Evolutionary conservation across 2,797 vertebrate species (phyloP).

Genomic region (Erethizon dorsatum): DNA sequence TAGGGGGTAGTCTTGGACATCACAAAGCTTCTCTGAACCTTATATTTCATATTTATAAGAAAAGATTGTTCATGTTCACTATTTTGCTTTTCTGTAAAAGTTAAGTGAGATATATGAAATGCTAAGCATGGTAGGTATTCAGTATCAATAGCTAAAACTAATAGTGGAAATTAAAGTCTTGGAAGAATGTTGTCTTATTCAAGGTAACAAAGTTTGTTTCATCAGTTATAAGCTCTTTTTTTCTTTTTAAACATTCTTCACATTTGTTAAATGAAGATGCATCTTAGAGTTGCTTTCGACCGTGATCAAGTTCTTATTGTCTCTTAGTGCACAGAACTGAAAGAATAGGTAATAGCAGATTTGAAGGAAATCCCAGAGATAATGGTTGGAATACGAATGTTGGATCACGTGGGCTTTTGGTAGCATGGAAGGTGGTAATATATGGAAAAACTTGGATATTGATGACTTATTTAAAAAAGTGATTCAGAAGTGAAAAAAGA

Average conservation of each 20-base stretch:
- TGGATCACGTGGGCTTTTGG: conserved; percentile 43
- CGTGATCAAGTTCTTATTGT: conserved; percentile 28
- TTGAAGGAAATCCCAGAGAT: conserved; percentile 39
- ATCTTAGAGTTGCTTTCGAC: conserved; percentile 40
- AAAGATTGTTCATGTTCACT: background rate
- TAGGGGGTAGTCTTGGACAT: conserved; percentile 6
- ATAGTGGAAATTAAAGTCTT: conserved; percentile 17
- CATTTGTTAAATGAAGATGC: conserved; percentile 33
- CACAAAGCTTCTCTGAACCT: conserved; percentile 42
- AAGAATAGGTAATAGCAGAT: background rate
- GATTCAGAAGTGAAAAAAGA: conserved; percentile 58
- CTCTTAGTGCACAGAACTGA: conserved; percentile 3
- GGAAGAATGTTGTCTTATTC: conserved; percentile 53
- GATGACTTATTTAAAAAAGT: conserved; percentile 49
- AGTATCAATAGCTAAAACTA: conserved; percentile 1
- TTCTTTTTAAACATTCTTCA: background rate
- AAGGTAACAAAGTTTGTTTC: conserved; percentile 58
- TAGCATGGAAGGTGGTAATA: background rate
- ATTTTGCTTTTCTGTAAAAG: conserved; percentile 64
- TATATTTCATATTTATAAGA: conserved; percentile 43
- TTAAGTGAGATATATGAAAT: conserved; percentile 26
- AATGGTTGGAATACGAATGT: conserved; percentile 55
- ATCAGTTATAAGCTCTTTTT: conserved; percentile 25
- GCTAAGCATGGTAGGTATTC: conserved; percentile 30
- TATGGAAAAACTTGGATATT: conserved; percentile 22